Evolutionary conservation across 2,888 invertebrate genomes (phyloP), one percentile per base, ranked within the genome.

Genomic region (Chrysolina haemoptera): DNA sequence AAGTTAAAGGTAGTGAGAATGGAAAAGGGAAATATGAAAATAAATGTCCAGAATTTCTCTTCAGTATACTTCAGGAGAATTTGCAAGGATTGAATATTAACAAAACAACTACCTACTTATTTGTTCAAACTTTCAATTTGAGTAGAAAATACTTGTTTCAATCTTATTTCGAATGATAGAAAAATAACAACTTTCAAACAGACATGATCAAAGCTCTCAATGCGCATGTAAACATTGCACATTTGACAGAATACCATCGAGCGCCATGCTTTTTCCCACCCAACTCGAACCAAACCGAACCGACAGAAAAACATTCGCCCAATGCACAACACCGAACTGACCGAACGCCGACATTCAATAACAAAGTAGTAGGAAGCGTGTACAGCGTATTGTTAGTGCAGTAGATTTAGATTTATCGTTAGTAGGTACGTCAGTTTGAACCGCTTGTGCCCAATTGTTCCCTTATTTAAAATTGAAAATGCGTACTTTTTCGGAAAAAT

Each of bases 231-330:
- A 14, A 59, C 59, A 59, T 27, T 59, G 22, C 59, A 59, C 59
- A 59, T 59, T 59, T 22, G 16, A 59, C 59, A 27, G 50, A 50
- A 59, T 22, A 27, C n/a, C 59, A 55, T 59, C 59, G 59, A 59
- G 59, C 59, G 68, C 72, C 68, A 72, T 68, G 27, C 16, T 46
- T 63, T 55, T 64, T 71, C 67, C 71, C 71, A 68, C 67, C 71
- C 71, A 71, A 59, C 59, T 48, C 65, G 66, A 62, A 62, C 35
- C 11, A 66, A 70, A 71, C 65, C 71, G 71, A 66, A 62, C 27
- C 59, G 40, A 48, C n/a, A 14, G n/a, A 62, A 68, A 59, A 20
- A 59, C 62, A 53, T 59, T 55, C 35, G 35, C 59, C 35, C 35
- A 27, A 35, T 59, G 59, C 59, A n/a, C 22, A n/a, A 14, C 35